Percentiles rank a stretch among this genome's conserved stretches.
Conservation (phyloP, 2,113 vertebrate genomes). For the Callocephalon fimbriatum region DNA sequence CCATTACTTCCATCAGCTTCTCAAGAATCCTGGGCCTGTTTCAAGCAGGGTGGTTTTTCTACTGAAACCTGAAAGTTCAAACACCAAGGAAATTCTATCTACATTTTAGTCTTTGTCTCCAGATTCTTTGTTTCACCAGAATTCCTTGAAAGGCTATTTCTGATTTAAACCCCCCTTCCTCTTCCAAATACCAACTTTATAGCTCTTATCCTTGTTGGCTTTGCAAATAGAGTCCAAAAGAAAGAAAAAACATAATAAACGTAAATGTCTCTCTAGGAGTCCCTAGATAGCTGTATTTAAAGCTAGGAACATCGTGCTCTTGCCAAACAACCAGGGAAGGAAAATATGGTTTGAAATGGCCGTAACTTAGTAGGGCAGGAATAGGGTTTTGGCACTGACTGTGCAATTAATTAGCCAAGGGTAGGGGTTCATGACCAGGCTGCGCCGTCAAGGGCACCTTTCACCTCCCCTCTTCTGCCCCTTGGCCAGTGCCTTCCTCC, state of each 20-base stretch:
- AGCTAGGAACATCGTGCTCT: constrained; percentile 26
- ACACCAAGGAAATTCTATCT: constrained; percentile 3
- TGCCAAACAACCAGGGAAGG: constrained; percentile 10
- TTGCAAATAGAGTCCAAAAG: constrained; percentile 32
- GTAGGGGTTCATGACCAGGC: neutral
- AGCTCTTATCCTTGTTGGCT: constrained; percentile 5
- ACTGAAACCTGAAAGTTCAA: constrained; percentile 30
- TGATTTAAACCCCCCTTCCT: neutral
- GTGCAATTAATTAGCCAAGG: neutral
- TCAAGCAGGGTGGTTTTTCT: constrained; percentile 19
- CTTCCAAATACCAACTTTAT: constrained; percentile 11
- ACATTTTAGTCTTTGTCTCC: neutral
- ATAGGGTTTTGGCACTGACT: neutral
- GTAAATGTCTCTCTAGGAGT: constrained; percentile 3
- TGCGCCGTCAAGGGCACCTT: neutral
- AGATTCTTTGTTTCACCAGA: constrained; percentile 14
- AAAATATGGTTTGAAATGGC: constrained; percentile 46
- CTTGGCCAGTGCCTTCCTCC: neutral
- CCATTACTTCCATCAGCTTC: constrained; percentile 29
- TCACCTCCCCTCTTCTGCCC: neutral
- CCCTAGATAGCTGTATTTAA: constrained; percentile 52
- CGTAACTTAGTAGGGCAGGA: neutral
- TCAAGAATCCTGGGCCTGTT: neutral
- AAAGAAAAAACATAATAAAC: constrained; percentile 58
- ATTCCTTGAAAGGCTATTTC: constrained; percentile 28